Conservation (phyloP, 2,797 vertebrate genomes). For the Scarus forsteni region DNA sequence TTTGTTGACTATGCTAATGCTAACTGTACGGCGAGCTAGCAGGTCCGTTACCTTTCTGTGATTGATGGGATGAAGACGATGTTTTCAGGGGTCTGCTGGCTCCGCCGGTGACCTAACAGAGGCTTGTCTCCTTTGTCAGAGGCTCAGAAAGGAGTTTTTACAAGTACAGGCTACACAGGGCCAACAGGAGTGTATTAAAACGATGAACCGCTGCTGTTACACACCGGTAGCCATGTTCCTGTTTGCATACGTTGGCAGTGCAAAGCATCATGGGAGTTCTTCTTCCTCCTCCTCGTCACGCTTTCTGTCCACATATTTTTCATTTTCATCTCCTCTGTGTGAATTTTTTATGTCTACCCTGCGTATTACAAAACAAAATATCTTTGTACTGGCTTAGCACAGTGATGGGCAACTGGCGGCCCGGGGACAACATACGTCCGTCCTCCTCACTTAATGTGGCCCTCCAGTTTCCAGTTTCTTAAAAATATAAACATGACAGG, state of each 20-base stretch:
- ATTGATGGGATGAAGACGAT: conserved; percentile 26
- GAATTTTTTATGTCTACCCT: neutral
- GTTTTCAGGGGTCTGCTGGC: conserved; percentile 33
- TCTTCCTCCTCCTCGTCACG: neutral
- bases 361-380: too few species aligned
- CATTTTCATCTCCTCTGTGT: neutral
- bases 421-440: too few species aligned
- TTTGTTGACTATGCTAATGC: conserved; percentile 13
- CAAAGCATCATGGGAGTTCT: conserved; percentile 75
- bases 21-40: conserved; percentile 27
- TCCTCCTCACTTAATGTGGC: too few species aligned
- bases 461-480: too few species aligned
- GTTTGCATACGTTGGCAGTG: conserved; percentile 85
- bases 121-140: conserved; percentile 13
- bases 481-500: too few species aligned
- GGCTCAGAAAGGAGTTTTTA: neutral
- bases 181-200: conserved; percentile 12
- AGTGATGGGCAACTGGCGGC: too few species aligned
- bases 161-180: conserved; percentile 26
- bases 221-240: conserved; percentile 79
- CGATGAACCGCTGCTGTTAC: conserved; percentile 46
- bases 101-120: conserved; percentile 22
- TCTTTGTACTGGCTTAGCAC: too few species aligned
- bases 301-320: neutral
- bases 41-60: conserved; percentile 63